phyloP scores from a whole-genome alignment of 2,888 invertebrate genomes.

The Perdita meconis region DNA sequence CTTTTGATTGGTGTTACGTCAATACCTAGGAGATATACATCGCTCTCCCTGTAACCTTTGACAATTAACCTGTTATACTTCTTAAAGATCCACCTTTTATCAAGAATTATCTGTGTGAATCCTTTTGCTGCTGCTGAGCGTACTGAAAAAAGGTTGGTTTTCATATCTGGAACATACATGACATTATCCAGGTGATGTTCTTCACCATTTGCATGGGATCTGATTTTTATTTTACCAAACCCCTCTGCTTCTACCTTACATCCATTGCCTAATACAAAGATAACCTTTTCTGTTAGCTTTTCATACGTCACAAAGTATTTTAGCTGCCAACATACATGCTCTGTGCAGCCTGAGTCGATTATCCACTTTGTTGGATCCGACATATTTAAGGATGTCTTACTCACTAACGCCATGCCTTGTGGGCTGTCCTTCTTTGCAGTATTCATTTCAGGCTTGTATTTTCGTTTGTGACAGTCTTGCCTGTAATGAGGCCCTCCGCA shows the following conservation, averaged over 20 bases:
- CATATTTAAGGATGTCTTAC: too few relatives aligned
- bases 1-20: too few relatives aligned
- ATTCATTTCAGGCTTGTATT: background rate
- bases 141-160: background rate
- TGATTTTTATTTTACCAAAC: background rate
- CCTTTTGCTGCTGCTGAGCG: background rate
- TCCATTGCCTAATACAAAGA: background rate
- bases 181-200: background rate
- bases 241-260: background rate
- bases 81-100: background rate
- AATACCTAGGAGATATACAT: slow-evolving; percentile 19
- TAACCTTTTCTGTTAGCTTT: too few relatives aligned
- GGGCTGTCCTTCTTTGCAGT: background rate
- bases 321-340: background rate
- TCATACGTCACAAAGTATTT: background rate
- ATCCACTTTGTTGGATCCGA: background rate
- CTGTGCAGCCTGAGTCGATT: background rate
- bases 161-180: background rate
- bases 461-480: background rate
- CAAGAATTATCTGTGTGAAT: background rate
- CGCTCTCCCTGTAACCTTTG: background rate
- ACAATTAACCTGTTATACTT: background rate
- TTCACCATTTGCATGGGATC: background rate
- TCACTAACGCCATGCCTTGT: background rate
- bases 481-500: background rate